A percentile compares a stretch with the other conserved stretches of the same genome.
These are phyloP conservation scores for Ecliptopera silaceata DNA, from an alignment of 2,888 invertebrate genomes.

Conservation along the genomic window DNA sequence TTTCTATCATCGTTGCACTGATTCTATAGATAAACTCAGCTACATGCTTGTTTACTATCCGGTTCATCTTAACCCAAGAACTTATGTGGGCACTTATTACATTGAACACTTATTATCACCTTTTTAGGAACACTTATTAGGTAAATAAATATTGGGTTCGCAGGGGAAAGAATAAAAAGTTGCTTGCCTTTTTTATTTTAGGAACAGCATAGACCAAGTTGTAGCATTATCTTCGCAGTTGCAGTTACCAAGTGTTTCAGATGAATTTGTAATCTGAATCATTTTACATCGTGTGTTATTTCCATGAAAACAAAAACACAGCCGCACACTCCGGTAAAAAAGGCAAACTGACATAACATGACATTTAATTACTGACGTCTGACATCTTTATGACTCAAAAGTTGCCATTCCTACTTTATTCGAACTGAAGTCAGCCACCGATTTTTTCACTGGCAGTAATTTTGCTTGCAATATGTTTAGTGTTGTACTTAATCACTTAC, in stretches of 20 bases:
- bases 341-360: constrained; percentile 20
- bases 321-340: constrained; percentile 49
- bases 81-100: neutral
- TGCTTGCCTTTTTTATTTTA: constrained; percentile 10
- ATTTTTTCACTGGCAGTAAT: no score
- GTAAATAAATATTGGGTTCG: neutral
- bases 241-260: neutral
- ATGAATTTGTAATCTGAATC: constrained; percentile 48
- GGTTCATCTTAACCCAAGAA: constrained; percentile 9
- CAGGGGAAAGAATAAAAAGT: neutral
- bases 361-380: neutral
- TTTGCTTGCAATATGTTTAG: no score
- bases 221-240: constrained; percentile 19
- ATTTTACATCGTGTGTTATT: constrained; percentile 58
- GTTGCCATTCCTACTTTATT: no score
- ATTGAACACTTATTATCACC: no score
- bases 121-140: no score
- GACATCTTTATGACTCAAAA: neutral
- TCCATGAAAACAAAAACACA: constrained; percentile 61
- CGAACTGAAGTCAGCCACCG: no score
- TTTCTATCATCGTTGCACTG: neutral
- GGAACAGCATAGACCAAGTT: constrained; percentile 2
- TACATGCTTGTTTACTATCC: neutral
- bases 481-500: no score
- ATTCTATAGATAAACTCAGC: neutral